Percentiles rank a stretch among this genome's conserved stretches.
Conservation (phyloP, 2,888 invertebrate genomes). For the Kuschelorhynchus macadamiae region DNA sequence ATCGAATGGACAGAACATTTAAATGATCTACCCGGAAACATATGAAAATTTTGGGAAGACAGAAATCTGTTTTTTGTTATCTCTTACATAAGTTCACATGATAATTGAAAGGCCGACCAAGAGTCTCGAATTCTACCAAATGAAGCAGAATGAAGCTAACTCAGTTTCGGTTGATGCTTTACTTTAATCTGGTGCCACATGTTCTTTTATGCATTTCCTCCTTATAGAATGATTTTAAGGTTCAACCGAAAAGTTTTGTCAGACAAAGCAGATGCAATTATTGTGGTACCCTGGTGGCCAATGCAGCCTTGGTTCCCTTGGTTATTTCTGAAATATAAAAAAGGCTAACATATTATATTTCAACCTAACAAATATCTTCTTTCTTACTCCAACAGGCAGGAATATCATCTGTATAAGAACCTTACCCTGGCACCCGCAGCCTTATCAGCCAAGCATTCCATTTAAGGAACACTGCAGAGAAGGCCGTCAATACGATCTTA, state of each 20-base stretch:
- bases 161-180: conserved; percentile 56
- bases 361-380: conserved; percentile 32
- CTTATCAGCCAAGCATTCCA: too few species aligned
- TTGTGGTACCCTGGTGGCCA: conserved; percentile 10
- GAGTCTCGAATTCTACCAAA: conserved; percentile 48
- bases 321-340: conserved; percentile 18
- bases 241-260: conserved; percentile 56
- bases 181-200: conserved; percentile 48
- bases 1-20: conserved; percentile 52
- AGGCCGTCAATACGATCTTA: too few species aligned
- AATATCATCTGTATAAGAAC: too few species aligned
- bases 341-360: background rate
- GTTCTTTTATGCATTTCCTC: conserved; percentile 44
- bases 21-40: conserved; percentile 50
- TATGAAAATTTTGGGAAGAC: conserved; percentile 55
- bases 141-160: conserved; percentile 53
- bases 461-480: too few species aligned
- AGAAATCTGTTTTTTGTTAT: too few species aligned
- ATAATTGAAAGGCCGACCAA: too few species aligned
- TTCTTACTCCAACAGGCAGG: background rate
- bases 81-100: too few species aligned
- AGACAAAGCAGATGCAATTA: too few species aligned
- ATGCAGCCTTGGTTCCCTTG: conserved; percentile 10
- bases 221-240: conserved; percentile 57
- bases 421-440: too few species aligned